phyloP scores from a whole-genome alignment of 2,797 vertebrate species.

The Sebastolobus alascanus region DNA sequence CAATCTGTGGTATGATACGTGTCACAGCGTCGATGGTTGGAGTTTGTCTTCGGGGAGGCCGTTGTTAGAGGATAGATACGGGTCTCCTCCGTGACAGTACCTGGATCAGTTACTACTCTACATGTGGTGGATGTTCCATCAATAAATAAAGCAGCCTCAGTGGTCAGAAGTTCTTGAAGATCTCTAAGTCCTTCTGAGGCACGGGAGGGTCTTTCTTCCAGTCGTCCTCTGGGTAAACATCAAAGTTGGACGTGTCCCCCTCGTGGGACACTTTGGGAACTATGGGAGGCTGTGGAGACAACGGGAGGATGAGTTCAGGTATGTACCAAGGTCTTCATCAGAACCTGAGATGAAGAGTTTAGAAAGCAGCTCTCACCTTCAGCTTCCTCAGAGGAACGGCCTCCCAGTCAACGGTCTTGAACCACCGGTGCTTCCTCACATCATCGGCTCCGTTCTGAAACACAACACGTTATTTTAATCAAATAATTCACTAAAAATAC shows the following conservation, averaged over 20 bases:
- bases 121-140: neutral
- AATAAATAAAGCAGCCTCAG: conserved; percentile 27
- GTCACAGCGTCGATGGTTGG: conserved; percentile 47
- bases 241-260: conserved; percentile 97
- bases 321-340: neutral
- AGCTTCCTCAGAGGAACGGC: conserved; percentile 90
- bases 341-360: neutral
- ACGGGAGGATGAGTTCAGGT: neutral
- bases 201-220: conserved; percentile 91
- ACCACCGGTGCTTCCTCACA: conserved; percentile 95
- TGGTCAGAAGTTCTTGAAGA: conserved; percentile 94
- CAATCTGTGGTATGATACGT: conserved; percentile 49
- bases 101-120: conserved; percentile 24
- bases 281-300: conserved; percentile 91
- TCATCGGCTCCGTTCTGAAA: conserved; percentile 94
- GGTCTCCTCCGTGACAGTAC: conserved; percentile 26
- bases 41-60: conserved; percentile 14
- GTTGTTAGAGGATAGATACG: conserved; percentile 33
- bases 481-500: too few species aligned
- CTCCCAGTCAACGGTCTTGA: conserved; percentile 93
- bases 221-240: conserved; percentile 94
- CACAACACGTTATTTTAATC: neutral
- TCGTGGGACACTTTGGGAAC: conserved; percentile 94
- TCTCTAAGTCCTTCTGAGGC: conserved; percentile 91
- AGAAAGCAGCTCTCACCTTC: conserved; percentile 87